These are phyloP conservation scores for Drosophila formosana DNA, from an alignment of 2,888 invertebrate genomes.

Conservation along the genomic window DNA sequence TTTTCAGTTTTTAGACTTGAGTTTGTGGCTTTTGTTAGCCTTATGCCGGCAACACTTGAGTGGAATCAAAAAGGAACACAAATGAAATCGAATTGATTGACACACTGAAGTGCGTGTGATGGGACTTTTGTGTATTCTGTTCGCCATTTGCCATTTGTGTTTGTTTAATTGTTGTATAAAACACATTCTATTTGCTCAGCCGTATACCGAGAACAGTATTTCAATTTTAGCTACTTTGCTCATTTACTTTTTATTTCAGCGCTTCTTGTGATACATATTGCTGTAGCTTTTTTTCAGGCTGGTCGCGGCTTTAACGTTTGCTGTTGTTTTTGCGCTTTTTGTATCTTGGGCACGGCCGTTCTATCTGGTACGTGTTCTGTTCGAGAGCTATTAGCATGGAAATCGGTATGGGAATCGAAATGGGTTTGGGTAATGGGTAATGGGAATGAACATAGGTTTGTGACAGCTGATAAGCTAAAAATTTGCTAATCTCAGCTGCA, in stretches of 20 bases:
- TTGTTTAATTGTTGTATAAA: constrained; percentile 60
- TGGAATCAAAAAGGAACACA: constrained; percentile 1
- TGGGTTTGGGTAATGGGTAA: constrained; percentile 13
- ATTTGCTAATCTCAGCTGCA: constrained; percentile 26
- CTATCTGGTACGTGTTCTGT: constrained; percentile 58
- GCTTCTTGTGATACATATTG: constrained; percentile 5
- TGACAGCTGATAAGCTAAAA: constrained; percentile 50
- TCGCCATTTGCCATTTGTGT: constrained; percentile 67
- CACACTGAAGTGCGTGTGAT: constrained; percentile 53
- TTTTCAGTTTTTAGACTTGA: background rate
- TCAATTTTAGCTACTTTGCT: constrained; percentile 26
- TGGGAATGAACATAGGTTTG: constrained; percentile 8
- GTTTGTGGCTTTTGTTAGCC: constrained; percentile 14
- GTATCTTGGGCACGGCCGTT: constrained; percentile 48
- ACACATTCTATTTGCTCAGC: constrained; percentile 49
- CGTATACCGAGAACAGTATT: constrained; percentile 47
- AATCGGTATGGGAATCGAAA: constrained; percentile 12
- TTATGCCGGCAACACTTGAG: constrained; percentile 45
- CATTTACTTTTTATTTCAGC: constrained; percentile 7
- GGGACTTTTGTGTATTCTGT: constrained; percentile 24
- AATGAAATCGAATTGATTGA: constrained; percentile 47
- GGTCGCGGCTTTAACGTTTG: background rate
- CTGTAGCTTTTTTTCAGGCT: constrained; percentile 22
- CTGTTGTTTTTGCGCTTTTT: constrained; percentile 25
- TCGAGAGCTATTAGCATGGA: constrained; percentile 35